phyloP scores from a whole-genome alignment of 2,797 vertebrate species.

The Leptodactylus fallax region DNA sequence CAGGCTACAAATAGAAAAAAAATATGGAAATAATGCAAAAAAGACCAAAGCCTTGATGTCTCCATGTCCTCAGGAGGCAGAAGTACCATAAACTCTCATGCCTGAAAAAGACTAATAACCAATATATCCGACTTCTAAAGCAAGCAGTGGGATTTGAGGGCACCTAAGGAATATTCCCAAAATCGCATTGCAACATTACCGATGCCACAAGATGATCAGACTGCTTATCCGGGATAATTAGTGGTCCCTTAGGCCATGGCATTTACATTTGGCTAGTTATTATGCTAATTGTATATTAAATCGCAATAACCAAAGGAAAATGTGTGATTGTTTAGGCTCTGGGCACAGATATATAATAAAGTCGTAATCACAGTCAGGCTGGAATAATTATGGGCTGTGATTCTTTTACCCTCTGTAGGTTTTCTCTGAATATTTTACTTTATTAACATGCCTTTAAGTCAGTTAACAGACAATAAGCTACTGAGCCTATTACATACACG shows the following conservation, averaged over 20 bases:
- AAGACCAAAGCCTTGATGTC: not conserved
- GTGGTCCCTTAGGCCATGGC: conserved; percentile 33
- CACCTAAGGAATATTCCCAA: conserved; percentile 10
- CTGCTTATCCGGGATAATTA: conserved; percentile 38
- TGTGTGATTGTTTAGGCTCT: conserved; percentile 48
- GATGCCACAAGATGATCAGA: not conserved
- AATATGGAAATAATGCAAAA: no score
- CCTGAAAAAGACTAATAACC: not conserved
- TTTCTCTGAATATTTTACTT: conserved; percentile 35
- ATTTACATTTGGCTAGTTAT: conserved; percentile 52
- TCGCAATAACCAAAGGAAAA: conserved; percentile 45
- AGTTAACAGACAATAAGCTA: not conserved
- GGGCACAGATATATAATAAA: conserved; percentile 51
- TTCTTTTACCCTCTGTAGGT: conserved; percentile 18
- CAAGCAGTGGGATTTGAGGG: not conserved
- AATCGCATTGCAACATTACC: not conserved
- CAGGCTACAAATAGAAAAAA: not conserved
- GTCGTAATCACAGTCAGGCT: conserved; percentile 36
- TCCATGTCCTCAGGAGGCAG: not conserved
- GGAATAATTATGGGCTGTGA: conserved; percentile 38
- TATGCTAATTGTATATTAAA: conserved; percentile 51
- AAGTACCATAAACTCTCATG: not conserved
- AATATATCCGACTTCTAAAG: not conserved
- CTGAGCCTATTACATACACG: not conserved
- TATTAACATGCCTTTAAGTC: conserved; percentile 10